These are phyloP conservation scores for Lepas anatifera DNA, from an alignment of 2,888 invertebrate genomes.

Conservation along the genomic window DNA sequence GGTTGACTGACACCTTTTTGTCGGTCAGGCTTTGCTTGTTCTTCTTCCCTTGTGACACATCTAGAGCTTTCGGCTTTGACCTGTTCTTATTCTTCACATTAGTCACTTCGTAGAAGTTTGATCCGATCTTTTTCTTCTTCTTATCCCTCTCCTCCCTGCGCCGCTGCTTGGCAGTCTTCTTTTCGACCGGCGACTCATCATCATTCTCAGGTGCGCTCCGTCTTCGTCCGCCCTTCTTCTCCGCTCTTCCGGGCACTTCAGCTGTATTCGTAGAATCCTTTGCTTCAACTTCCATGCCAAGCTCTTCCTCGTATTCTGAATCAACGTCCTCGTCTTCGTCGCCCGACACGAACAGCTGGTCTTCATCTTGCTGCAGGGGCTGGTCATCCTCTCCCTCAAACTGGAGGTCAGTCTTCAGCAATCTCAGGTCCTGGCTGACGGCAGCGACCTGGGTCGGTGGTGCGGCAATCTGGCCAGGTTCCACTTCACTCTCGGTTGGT, in stretches of 20 bases:
- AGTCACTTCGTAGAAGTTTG: constrained; percentile 75
- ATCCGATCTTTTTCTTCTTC: constrained; percentile 48
- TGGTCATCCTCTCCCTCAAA: constrained; percentile 34
- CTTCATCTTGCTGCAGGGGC: constrained; percentile 27
- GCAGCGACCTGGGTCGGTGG: constrained; percentile 14
- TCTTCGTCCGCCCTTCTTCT: too few relatives aligned
- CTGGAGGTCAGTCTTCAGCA: constrained; percentile 32
- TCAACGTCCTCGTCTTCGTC: constrained; percentile 28
- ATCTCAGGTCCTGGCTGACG: constrained; percentile 33
- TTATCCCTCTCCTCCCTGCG: background rate
- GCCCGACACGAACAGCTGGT: constrained; percentile 20
- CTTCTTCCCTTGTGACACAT: background rate
- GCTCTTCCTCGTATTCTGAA: constrained; percentile 21
- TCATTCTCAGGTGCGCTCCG: too few relatives aligned
- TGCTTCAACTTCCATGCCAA: too few relatives aligned
- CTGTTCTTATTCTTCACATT: constrained; percentile 60
- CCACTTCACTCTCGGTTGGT: background rate
- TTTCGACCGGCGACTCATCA: background rate
- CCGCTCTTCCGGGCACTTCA: too few relatives aligned
- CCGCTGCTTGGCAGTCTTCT: background rate
- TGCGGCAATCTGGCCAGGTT: constrained; percentile 14
- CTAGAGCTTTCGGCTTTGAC: background rate
- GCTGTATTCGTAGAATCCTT: too few relatives aligned
- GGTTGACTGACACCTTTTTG: too few relatives aligned
- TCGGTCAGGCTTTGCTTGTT: too few relatives aligned